These are phyloP conservation scores for Luperina nickerlii DNA, from an alignment of 2,888 invertebrate species.

Conservation along the genomic window DNA sequence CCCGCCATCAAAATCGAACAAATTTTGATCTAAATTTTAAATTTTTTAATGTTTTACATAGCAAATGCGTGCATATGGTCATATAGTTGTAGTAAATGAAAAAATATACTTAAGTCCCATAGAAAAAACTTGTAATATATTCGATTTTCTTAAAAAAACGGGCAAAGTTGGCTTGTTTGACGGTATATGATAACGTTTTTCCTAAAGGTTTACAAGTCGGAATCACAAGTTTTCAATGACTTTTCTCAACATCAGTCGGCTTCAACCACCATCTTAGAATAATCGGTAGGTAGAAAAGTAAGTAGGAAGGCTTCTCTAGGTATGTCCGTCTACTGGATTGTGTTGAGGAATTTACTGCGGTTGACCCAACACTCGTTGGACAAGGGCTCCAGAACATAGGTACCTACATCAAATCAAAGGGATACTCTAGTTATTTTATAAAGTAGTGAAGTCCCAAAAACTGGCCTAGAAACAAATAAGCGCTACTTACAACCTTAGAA, in stretches of 20 bases:
- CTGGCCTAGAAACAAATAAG: too few relatives aligned
- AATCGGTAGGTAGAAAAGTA: too few relatives aligned
- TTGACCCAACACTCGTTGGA: neutral
- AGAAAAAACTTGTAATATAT: too few relatives aligned
- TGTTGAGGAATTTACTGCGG: neutral
- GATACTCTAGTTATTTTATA: neutral
- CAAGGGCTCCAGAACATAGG: neutral
- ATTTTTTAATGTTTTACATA: too few relatives aligned
- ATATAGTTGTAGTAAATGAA: too few relatives aligned
- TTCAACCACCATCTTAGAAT: neutral
- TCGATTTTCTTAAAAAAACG: too few relatives aligned
- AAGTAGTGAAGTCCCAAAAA: neutral
- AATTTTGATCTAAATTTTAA: too few relatives aligned
- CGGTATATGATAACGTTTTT: neutral
- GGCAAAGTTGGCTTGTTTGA: too few relatives aligned
- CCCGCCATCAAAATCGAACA: too few relatives aligned
- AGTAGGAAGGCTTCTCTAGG: too few relatives aligned
- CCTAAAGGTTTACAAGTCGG: neutral
- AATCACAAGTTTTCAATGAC: neutral
- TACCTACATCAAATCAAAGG: neutral
- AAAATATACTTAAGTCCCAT: too few relatives aligned
- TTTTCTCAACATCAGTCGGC: neutral
- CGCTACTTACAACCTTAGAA: conserved; percentile 1
- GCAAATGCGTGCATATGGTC: too few relatives aligned
- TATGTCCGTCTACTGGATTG: neutral